Conservation (phyloP, 2,888 invertebrate species). For the Patella ulyssiponensis region DNA sequence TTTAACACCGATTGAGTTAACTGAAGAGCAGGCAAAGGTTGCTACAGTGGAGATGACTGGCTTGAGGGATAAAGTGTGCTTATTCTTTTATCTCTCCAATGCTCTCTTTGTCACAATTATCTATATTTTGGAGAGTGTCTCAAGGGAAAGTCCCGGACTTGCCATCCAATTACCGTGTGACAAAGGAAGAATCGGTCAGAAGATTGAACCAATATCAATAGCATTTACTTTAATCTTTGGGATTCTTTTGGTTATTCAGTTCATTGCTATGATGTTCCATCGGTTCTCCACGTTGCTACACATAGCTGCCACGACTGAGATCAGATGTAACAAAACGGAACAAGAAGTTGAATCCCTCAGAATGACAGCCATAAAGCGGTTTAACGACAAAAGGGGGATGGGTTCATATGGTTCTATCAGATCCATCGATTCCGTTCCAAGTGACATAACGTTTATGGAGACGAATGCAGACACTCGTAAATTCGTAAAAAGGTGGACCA, state of each 20-base stretch:
- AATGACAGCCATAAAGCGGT: not conserved
- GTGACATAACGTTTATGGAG: not conserved
- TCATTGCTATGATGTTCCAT: slow-evolving; percentile 96
- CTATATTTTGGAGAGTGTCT: slow-evolving; percentile 95
- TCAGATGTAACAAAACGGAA: slow-evolving; percentile 16
- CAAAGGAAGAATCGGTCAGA: slow-evolving; percentile 12
- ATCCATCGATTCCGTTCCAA: not conserved
- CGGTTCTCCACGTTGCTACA: slow-evolving; percentile 96
- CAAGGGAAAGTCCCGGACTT: slow-evolving; percentile 23
- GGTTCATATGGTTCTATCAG: not conserved
- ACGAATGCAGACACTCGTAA: too few relatives aligned
- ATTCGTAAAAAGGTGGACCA: too few relatives aligned
- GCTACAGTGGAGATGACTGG: slow-evolving; percentile 40
- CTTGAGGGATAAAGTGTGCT: slow-evolving; percentile 85
- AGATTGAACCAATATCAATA: slow-evolving; percentile 31
- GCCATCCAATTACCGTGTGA: slow-evolving; percentile 29
- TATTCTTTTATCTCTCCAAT: slow-evolving; percentile 93
- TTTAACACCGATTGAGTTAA: slow-evolving; percentile 92
- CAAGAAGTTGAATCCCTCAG: not conserved
- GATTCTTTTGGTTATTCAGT: slow-evolving; percentile 22
- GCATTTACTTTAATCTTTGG: slow-evolving; percentile 30
- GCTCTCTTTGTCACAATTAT: slow-evolving; percentile 97
- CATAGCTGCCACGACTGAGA: slow-evolving; percentile 88
- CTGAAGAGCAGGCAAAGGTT: slow-evolving; percentile 78
- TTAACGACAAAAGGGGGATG: not conserved